phyloP scores from a whole-genome alignment of 2,888 invertebrate genomes.

The Cheilosia vulpina region DNA sequence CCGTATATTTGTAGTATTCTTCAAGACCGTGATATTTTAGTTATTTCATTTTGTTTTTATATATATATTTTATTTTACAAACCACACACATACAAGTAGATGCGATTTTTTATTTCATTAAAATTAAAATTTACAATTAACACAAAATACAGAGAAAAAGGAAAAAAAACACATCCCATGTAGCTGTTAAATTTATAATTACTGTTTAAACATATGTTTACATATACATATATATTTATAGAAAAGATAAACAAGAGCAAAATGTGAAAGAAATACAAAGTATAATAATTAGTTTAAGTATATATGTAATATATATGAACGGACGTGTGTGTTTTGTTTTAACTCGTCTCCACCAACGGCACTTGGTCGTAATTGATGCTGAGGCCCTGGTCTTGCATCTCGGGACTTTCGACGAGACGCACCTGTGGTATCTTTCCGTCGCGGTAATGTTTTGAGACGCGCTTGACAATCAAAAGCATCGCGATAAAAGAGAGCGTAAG shows the following conservation, averaged over 20 bases:
- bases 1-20: slow-evolving; percentile 40
- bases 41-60: slow-evolving; percentile 23
- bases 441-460: slow-evolving; percentile 76
- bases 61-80: slow-evolving; percentile 4
- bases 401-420: slow-evolving; percentile 80
- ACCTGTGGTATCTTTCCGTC: slow-evolving; percentile 78
- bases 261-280: slow-evolving; percentile 62
- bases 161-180: slow-evolving; percentile 48
- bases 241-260: slow-evolving; percentile 38
- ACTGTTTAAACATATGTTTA: slow-evolving; percentile 46
- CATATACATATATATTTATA: slow-evolving; percentile 63
- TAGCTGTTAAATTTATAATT: slow-evolving; percentile 65
- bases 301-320: slow-evolving; percentile 1
- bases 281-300: slow-evolving; percentile 51
- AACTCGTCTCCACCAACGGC: slow-evolving; percentile 52
- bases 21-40: slow-evolving; percentile 68
- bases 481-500: slow-evolving; percentile 77
- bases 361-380: slow-evolving; percentile 48
- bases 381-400: slow-evolving; percentile 71
- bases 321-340: slow-evolving; percentile 14
- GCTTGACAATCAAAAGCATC: slow-evolving; percentile 78
- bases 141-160: slow-evolving; percentile 10
- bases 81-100: slow-evolving; percentile 3
- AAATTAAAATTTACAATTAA: slow-evolving; percentile 14
- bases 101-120: slow-evolving; percentile 24